phyloP scores from a whole-genome alignment of 2,888 invertebrate genomes.

The Emmelina monodactyla region DNA sequence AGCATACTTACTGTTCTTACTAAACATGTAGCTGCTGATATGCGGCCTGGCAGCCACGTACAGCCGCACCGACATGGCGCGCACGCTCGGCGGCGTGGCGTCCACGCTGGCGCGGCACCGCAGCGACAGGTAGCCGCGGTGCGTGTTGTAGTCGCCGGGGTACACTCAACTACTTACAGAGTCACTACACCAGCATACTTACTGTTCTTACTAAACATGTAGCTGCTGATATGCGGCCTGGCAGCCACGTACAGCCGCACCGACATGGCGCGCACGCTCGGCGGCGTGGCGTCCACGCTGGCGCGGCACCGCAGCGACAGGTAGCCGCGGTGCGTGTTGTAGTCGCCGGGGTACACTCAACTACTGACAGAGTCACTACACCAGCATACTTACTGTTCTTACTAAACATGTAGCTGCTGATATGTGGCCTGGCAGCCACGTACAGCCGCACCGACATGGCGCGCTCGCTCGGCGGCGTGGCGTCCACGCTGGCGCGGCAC shows the following conservation, averaged over 20 bases:
- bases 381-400: constrained; percentile 48
- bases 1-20: constrained; percentile 61
- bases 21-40: constrained; percentile 58
- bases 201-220: constrained; percentile 62
- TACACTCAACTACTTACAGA: too few relatives aligned
- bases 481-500: constrained; percentile 44
- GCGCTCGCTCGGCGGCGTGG: constrained; percentile 40
- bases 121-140: constrained; percentile 46
- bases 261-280: constrained; percentile 46
- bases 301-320: constrained; percentile 48
- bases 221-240: constrained; percentile 12
- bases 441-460: constrained; percentile 54
- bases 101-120: constrained; percentile 44
- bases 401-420: constrained; percentile 58
- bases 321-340: constrained; percentile 46
- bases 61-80: constrained; percentile 52
- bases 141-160: constrained; percentile 50
- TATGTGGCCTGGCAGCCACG: constrained; percentile 48
- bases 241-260: constrained; percentile 19
- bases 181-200: too few relatives aligned
- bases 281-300: constrained; percentile 40
- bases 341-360: constrained; percentile 52
- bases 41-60: constrained; percentile 49
- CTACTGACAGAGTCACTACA: too few relatives aligned
- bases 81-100: constrained; percentile 40